Evolutionary conservation across 2,888 invertebrate species (phyloP).

Genomic region (Tetranychus piercei): DNA sequence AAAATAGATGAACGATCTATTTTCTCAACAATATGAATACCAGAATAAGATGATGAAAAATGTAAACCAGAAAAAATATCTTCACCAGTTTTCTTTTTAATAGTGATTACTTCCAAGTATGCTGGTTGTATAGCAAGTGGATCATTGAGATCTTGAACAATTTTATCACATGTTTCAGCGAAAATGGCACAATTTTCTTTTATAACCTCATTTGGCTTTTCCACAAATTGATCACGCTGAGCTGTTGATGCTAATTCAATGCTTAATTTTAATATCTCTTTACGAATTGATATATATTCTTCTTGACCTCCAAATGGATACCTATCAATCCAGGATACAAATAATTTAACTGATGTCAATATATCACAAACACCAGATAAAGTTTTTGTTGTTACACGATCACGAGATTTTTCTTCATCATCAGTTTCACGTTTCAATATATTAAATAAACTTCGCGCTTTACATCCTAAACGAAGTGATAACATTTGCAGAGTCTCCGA

Average conservation of each 20-base stretch:
- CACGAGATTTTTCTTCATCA: constrained; percentile 21
- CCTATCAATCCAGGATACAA: constrained; percentile 74
- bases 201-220: constrained; percentile 55
- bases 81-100: constrained; percentile 54
- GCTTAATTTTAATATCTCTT: constrained; percentile 53
- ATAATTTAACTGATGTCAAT: constrained; percentile 61
- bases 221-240: constrained; percentile 73
- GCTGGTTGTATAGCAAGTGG: constrained; percentile 79
- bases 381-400: constrained; percentile 53
- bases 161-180: constrained; percentile 58
- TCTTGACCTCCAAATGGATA: constrained; percentile 40
- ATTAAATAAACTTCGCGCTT: constrained; percentile 55
- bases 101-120: constrained; percentile 63
- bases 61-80: constrained; percentile 58
- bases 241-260: constrained; percentile 73
- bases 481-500: constrained; percentile 77
- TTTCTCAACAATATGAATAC: constrained; percentile 57
- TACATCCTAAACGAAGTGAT: constrained; percentile 62
- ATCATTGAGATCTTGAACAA: constrained; percentile 61
- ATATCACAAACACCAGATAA: constrained; percentile 68
- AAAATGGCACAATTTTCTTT: constrained; percentile 40
- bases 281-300: constrained; percentile 50
- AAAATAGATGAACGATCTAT: constrained; percentile 44
- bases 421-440: constrained; percentile 38
- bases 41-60: constrained; percentile 63